phyloP scores from a whole-genome alignment of 2,797 vertebrate genomes.

The Sparus aurata region DNA sequence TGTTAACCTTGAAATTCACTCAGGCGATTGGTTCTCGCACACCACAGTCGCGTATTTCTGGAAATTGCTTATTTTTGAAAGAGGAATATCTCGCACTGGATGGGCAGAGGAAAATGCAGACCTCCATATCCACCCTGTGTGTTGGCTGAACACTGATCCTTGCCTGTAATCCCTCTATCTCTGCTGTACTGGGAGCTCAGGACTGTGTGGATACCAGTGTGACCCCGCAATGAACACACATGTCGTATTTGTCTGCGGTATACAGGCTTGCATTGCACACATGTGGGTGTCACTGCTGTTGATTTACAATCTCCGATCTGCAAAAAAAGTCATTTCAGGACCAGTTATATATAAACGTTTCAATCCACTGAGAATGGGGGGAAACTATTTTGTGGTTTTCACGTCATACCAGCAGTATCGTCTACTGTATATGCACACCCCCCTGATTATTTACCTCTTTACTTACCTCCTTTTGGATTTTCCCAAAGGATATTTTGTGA shows the following conservation, averaged over 20 bases:
- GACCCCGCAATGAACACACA: slow-evolving; percentile 7
- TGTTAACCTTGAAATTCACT: slow-evolving; percentile 32
- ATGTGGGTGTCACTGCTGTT: background rate
- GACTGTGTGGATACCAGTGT: background rate
- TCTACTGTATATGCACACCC: background rate
- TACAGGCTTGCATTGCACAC: background rate
- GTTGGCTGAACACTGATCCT: slow-evolving; percentile 45
- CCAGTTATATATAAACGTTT: background rate
- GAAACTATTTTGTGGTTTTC: background rate
- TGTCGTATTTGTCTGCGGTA: slow-evolving; percentile 19
- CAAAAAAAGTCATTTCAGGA: slow-evolving; percentile 3
- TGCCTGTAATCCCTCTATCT: slow-evolving; percentile 41
- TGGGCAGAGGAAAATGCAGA: slow-evolving; percentile 18
- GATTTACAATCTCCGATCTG: background rate
- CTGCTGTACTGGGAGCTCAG: slow-evolving; percentile 22
- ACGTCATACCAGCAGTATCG: background rate
- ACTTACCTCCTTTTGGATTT: slow-evolving; percentile 11
- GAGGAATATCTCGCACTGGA: slow-evolving; percentile 25
- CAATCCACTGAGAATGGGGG: background rate
- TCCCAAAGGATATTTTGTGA: slow-evolving; percentile 3
- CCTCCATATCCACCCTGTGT: slow-evolving; percentile 22
- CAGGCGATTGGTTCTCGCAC: slow-evolving; percentile 13
- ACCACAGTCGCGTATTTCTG: slow-evolving; percentile 30
- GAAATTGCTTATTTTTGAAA: slow-evolving; percentile 38
- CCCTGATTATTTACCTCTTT: slow-evolving; percentile 2